phyloP scores from a whole-genome alignment of 2,113 vertebrate genomes.

The Egretta garzetta region DNA sequence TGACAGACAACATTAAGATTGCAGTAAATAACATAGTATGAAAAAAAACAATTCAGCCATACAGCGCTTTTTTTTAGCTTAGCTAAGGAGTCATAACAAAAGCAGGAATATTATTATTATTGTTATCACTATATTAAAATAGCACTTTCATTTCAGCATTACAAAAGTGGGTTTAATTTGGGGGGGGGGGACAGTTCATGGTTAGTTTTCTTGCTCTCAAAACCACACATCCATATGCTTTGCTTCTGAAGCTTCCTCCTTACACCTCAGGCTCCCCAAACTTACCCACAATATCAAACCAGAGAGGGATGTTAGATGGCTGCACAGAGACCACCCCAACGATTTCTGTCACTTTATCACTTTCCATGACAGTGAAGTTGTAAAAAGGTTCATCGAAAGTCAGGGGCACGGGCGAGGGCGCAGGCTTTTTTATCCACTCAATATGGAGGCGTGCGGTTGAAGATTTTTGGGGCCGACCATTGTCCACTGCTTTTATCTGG shows the following conservation, averaged over 20 bases:
- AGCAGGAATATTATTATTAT: slow-evolving; percentile 66
- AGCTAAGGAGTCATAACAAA: slow-evolving; percentile 78
- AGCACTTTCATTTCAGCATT: slow-evolving; percentile 63
- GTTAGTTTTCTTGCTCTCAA: slow-evolving; percentile 45
- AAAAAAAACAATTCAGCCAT: slow-evolving; percentile 78
- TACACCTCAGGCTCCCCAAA: background rate
- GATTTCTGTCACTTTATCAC: slow-evolving; percentile 91
- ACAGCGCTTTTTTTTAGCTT: slow-evolving; percentile 79
- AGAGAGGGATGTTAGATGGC: slow-evolving; percentile 84
- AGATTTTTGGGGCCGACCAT: slow-evolving; percentile 93
- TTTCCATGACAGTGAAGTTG: slow-evolving; percentile 97
- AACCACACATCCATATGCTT: background rate
- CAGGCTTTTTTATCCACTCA: slow-evolving; percentile 91
- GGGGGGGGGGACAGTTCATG: background rate
- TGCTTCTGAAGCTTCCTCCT: background rate
- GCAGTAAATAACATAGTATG: slow-evolving; percentile 80
- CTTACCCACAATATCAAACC: slow-evolving; percentile 97
- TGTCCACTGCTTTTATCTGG: slow-evolving; percentile 96
- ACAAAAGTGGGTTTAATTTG: slow-evolving; percentile 16
- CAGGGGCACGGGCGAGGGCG: slow-evolving; percentile 72
- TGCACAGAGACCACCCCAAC: slow-evolving; percentile 94
- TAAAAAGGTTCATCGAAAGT: slow-evolving; percentile 92
- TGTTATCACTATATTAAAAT: slow-evolving; percentile 44
- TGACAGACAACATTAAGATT: slow-evolving; percentile 82
- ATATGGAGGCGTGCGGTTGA: slow-evolving; percentile 93